phyloP scores from a whole-genome alignment of 2,797 vertebrate genomes.

The Oreochromis mossambicus region DNA sequence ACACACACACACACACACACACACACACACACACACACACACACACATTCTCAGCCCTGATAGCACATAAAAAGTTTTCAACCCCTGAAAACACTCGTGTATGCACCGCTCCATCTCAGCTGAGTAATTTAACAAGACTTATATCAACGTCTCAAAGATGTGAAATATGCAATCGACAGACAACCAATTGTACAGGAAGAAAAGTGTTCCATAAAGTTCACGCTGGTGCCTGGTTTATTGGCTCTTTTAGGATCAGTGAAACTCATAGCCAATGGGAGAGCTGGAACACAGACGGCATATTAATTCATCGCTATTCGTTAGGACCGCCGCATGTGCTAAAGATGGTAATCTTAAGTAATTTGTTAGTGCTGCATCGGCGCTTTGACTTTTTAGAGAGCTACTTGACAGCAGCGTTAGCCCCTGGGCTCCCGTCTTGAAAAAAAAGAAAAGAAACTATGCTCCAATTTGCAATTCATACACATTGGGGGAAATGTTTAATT shows the following conservation, averaged over 20 bases:
- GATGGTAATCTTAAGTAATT: constrained; percentile 77
- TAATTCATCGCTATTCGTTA: constrained; percentile 76
- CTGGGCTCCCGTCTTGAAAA: constrained; percentile 66
- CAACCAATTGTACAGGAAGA: constrained; percentile 68
- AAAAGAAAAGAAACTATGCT: constrained; percentile 52
- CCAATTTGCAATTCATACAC: constrained; percentile 81
- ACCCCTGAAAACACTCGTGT: constrained; percentile 69
- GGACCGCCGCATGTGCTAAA: constrained; percentile 75
- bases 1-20: no score
- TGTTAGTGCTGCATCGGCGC: constrained; percentile 77
- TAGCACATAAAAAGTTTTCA: constrained; percentile 78
- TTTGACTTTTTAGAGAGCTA: constrained; percentile 78
- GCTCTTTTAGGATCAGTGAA: constrained; percentile 67
- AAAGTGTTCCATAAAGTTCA: constrained; percentile 74
- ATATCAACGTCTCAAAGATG: constrained; percentile 70
- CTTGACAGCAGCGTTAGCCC: constrained; percentile 78
- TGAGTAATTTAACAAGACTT: constrained; percentile 78
- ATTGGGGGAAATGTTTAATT: constrained; percentile 80
- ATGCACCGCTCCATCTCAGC: constrained; percentile 69
- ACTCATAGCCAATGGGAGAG: constrained; percentile 70
- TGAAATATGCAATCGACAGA: constrained; percentile 73
- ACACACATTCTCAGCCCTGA: constrained; percentile 56
- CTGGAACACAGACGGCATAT: constrained; percentile 72
- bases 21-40: no score
- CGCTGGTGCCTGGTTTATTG: constrained; percentile 65